Percentiles rank a stretch among this genome's conserved stretches.
phyloP scores from a whole-genome alignment of 2,797 vertebrate genomes.

The Tenualosa thibaudeaui region DNA sequence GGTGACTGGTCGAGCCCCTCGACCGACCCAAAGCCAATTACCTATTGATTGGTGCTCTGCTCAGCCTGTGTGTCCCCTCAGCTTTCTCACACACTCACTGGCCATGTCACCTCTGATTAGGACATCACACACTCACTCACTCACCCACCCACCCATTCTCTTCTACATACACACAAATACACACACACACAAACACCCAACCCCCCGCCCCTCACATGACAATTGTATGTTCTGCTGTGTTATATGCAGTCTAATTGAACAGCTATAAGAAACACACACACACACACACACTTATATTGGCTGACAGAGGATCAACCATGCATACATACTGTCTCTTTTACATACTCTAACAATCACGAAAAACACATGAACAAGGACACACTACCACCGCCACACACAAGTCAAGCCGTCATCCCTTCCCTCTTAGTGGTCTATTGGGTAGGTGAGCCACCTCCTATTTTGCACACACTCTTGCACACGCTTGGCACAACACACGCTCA shows the following conservation, averaged over 20 bases:
- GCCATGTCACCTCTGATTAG: slow-evolving; percentile 77
- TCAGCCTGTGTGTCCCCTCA: slow-evolving; percentile 77
- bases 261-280: neutral
- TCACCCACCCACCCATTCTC: slow-evolving; percentile 32
- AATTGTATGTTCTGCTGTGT: neutral
- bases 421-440: neutral
- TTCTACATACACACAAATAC: slow-evolving; percentile 22
- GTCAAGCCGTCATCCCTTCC: neutral
- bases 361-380: neutral
- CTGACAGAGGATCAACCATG: neutral
- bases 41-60: slow-evolving; percentile 86
- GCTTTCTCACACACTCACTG: slow-evolving; percentile 72
- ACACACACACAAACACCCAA: neutral
- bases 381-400: neutral
- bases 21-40: slow-evolving; percentile 83
- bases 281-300: neutral
- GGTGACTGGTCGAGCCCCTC: slow-evolving; percentile 77
- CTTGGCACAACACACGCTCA: neutral
- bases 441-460: neutral
- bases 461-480: neutral
- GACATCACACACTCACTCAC: slow-evolving; percentile 44
- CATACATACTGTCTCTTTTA: neutral
- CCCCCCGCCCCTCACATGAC: neutral
- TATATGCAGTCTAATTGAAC: slow-evolving; percentile 27
- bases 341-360: neutral